Base-by-base conservation (phyloP, 2,888 invertebrate species). In the Trichacis sp. region DNA sequence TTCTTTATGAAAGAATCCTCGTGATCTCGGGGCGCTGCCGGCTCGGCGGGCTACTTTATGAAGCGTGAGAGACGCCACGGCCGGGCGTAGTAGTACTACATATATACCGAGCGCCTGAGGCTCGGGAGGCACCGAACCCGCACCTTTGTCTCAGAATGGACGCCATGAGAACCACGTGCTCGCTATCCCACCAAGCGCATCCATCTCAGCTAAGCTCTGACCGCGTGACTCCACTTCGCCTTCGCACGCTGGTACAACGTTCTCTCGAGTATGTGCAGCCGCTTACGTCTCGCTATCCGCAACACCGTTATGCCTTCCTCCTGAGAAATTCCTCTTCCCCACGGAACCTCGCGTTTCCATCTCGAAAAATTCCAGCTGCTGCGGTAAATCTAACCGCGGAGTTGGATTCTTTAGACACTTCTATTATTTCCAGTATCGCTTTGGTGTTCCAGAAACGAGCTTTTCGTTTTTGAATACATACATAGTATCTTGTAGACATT, bases 151-250 rank as follows among this genome's bases (percentile, higher is more conserved):
- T 33, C 2, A 65, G 67, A 67, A 71, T 69, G 68, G 56, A 72
- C 67, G 69, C 71, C 72, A 75, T 73, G 73, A 77, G 74, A 73
- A 78, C 73, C 77, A 75, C 77, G 75, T 77, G 77, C 74, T 69
- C 71, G 71, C 66, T 72, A 76, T 78, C 78, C 78, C 78, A 76
- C n/a, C n/a, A n/a, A 70, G 71, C 69, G 64, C 70, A 68, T 55
- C 68, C 69, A n/a, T n/a, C n/a, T n/a, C n/a, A n/a, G n/a, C n/a
- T n/a, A n/a, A n/a, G n/a, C n/a, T 67, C 73, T 74, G 76, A 76
- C 71, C 75, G 76, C 75, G 70, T 70, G 66, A 74, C 72, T 73
- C 68, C 70, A 5, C 24, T 24, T 70, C n/a, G n/a, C n/a, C 71
- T 70, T 66, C 51, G 64, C 64, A 69, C 66, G 38, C 46, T 62